Evolutionary conservation across 2,888 invertebrate species (phyloP), one percentile per base, ranked within the genome.

Genomic region (Tachina lurida): DNA sequence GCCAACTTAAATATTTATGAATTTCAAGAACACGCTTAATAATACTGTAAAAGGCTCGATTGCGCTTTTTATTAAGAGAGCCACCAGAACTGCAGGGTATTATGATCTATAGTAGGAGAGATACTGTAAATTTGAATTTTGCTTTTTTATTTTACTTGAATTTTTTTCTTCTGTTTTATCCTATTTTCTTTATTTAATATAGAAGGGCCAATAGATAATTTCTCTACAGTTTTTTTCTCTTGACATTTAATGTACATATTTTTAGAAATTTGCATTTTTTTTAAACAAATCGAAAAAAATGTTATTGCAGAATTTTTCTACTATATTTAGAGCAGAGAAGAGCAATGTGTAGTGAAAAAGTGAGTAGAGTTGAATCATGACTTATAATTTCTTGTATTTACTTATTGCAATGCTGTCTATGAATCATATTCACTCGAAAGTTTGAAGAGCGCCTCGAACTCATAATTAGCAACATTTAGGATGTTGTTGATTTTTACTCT

Each of bases 71-170:
- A 19, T 5, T n/a, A 49, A 5, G 4, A n/a, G 7, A 7, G 15
- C 4, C 4, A 15, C 10, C 54, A 58, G 31, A 31, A 58, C 58
- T 58, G 22, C 15, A 15, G 13, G 58, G 56, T 22, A 56, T 22
- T 22, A 12, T 60, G 10, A 41, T 60, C 39, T 17, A 17, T 19
- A 19, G 12, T 19, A 54, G 5, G 13, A 54, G 17, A 31, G 31
- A 19, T 17, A 60, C 15, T 41, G 41, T 19, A 62, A 19, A 52
- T 74, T 73, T 60, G 1, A 17, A 39, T 60, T 73, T 60, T 49
- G 31, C 45, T 8, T 56, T 70, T 56, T 31, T 17, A 15, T 49
- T 52, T 39, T 52, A 39, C 41, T 68, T 22, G 56, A 5, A n/a
- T 56, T 56, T 45, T 19, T 19, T 19, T 19, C 31, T n/a, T 31